Base-by-base conservation (phyloP, 2,113 vertebrate species). In the Microtus oregoni region DNA sequence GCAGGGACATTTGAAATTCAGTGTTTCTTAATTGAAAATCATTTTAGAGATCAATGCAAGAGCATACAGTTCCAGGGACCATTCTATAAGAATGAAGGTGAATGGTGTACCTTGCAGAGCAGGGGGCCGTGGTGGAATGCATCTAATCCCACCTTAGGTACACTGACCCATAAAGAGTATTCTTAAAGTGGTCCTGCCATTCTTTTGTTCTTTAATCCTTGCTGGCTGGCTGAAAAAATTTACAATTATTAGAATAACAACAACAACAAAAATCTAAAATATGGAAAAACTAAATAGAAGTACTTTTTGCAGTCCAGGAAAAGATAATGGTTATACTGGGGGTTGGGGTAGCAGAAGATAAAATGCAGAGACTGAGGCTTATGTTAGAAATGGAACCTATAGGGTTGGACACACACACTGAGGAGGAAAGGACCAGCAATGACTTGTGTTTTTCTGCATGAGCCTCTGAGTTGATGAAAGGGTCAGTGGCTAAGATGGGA, bases 21-120 rank as follows among this genome's bases (percentile, higher is more conserved):
- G 22, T 85, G 30, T 92, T 44, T 44, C 44, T 44, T 85, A 86
- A 77, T 90, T 87, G 78, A 88, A 67, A 67, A 91, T 70, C 4
- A 52, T 89, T 78, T 61, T 83, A 63, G 61, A 79, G 32, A 72
- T 22, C 44, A 87, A 73, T 52, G 55, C 86, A 52, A 38, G 20
- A 72, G 14, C 44, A 7, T 73, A 30, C 14, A 88, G 24, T 24
- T 58, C 20, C 32, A 55, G 30, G 14, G 13, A 87, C 7, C 22
- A 70, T 30, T 15, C 20, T 72, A 52, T n/a, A 55, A 50, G 86
- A 70, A 55, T 72, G 14, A 72, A 52, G 47, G 47, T 87, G 24
- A 38, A 13, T 38, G 13, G 32, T 28, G 35, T 63, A 58, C 12
- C 22, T 26, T 38, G 32, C 22, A 72, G 65, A 70, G 20, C 65